Evolutionary conservation across 1,140 invertebrate species (phyloP).

Genomic region (Eumeta japonica): DNA sequence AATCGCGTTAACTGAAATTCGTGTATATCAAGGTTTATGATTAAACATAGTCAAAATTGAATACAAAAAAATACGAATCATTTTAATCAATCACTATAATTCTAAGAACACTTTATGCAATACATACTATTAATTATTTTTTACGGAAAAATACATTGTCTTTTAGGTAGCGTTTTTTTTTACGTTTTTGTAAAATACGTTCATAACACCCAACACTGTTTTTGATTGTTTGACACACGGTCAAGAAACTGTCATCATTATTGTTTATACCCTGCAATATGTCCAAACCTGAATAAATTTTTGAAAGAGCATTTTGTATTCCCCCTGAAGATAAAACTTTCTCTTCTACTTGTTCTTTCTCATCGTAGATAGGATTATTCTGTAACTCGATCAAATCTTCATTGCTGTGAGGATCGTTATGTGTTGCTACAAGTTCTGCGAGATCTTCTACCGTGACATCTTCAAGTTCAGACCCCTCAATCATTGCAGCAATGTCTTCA

Average conservation of each 20-base stretch:
- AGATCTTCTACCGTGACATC: not conserved
- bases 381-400: conserved; percentile 13
- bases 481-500: not conserved
- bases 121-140: no score
- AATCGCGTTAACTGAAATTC: conserved; percentile 3
- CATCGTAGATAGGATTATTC: conserved; percentile 12
- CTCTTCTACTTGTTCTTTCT: conserved; percentile 11
- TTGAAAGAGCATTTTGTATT: conserved; percentile 12
- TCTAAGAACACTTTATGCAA: no score
- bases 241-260: conserved; percentile 12
- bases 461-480: not conserved
- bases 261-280: conserved; percentile 15
- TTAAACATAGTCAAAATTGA: not conserved
- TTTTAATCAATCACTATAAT: conserved; percentile 2
- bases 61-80: not conserved
- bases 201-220: conserved; percentile 13
- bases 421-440: not conserved
- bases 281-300: conserved; percentile 12
- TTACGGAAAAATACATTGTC: conserved; percentile 14
- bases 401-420: conserved; percentile 11
- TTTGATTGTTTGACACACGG: conserved; percentile 17
- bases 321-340: conserved; percentile 12
- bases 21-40: conserved; percentile 1
- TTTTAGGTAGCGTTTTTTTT: conserved; percentile 1
- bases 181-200: conserved; percentile 11